phyloP scores from a whole-genome alignment of 1,140 invertebrate species.

The Medauroidea extradentata region DNA sequence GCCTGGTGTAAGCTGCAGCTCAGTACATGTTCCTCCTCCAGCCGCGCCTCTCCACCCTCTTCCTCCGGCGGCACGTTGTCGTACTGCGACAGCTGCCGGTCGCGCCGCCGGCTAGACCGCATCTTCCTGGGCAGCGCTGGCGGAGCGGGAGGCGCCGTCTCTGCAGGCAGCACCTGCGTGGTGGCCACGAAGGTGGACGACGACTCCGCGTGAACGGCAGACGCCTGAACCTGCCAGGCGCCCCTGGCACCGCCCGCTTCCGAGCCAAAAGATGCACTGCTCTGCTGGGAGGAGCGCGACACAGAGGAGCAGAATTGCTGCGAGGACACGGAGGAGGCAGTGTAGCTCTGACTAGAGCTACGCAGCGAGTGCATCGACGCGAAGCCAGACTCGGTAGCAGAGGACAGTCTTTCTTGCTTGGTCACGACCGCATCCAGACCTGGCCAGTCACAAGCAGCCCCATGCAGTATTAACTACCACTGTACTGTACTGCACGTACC shows the following conservation, averaged over 20 bases:
- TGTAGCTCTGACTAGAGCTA: slow-evolving; percentile 57
- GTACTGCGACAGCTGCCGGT: slow-evolving; percentile 65
- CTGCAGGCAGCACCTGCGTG: neutral
- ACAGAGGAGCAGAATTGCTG: slow-evolving; percentile 10
- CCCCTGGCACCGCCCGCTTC: neutral
- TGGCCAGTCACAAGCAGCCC: neutral
- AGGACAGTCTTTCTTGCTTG: slow-evolving; percentile 5
- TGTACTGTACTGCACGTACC: no score
- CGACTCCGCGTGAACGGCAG: neutral
- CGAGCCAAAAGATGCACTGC: slow-evolving; percentile 3
- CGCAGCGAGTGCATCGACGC: slow-evolving; percentile 61
- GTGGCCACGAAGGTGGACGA: neutral
- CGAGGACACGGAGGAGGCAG: slow-evolving; percentile 41
- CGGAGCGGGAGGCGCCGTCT: slow-evolving; percentile 33
- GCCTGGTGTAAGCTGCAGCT: slow-evolving; percentile 12
- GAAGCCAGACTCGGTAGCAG: slow-evolving; percentile 56
- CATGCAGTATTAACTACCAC: no score
- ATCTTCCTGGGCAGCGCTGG: slow-evolving; percentile 64
- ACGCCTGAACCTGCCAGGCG: slow-evolving; percentile 1
- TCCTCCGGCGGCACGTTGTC: slow-evolving; percentile 59
- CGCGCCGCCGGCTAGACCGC: slow-evolving; percentile 46
- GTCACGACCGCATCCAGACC: neutral
- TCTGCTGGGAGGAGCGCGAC: slow-evolving; percentile 12
- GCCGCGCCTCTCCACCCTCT: neutral
- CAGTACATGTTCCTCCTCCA: neutral